Base-by-base conservation (phyloP, 2,113 vertebrate species). In the Rynchops niger region DNA sequence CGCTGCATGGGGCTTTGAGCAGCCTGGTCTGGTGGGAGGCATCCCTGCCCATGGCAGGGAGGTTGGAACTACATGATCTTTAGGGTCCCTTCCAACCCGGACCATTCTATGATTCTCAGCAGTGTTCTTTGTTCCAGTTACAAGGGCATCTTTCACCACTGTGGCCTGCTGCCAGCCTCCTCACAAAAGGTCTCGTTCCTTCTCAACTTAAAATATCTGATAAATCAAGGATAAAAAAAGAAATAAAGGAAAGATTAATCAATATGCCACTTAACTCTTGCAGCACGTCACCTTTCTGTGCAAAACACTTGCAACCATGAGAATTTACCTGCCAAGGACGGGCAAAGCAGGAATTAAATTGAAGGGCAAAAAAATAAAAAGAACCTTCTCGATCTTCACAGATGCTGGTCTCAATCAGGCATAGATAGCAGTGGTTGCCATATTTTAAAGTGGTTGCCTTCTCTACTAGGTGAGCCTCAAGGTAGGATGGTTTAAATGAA, bases 281-380 rank as follows among this genome's bases (percentile, higher is more conserved):
- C 3, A 38, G 61, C 5, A 0, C 1, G 0, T 79, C 2, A 0
- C 15, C 27, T 69, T 88, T 43, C 56, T 40, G 36, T 61, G 88
- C 52, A 40, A 82, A 94, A 65, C 11, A 6, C 53, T 85, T 80
- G 47, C 66, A 73, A 5, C 11, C 29, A 1, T 67, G 40, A 52
- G 22, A 69, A 38, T 56, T 78, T 40, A 40, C 53, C 36, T 78
- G 7, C 43, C n/a, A 42, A 82, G 58, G 43, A 17, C 27, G 49
- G 8, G 27, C 21, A 69, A 38, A 83, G 49, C 61, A 49, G 9
- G 5, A 50, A 45, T 29, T 3, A 59, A 49, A 88, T 19, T 38
- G 18, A 88, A 63, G 7, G 43, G 38, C 1, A 58, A 55, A 65
- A 50, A 43, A 42, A 1, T 2, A 55, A 43, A 32, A 20, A 45